Evolutionary conservation across 2,888 invertebrate genomes (phyloP).

Genomic region (Cheilosia impressa): DNA sequence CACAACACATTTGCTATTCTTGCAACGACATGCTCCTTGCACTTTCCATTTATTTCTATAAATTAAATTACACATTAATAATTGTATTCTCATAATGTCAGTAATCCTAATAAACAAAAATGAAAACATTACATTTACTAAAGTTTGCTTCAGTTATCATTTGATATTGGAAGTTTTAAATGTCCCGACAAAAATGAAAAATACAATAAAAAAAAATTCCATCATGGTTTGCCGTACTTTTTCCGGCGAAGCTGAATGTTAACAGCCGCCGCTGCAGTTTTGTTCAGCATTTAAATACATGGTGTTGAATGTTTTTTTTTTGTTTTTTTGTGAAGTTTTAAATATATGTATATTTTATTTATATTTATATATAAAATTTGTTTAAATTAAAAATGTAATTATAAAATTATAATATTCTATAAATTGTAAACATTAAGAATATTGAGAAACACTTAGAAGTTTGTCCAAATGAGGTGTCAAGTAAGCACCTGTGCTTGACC

Average conservation of each 20-base stretch:
- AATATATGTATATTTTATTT: conserved; percentile 63
- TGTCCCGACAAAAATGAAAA: conserved; percentile 12
- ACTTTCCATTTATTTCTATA: conserved; percentile 59
- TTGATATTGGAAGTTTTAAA: conserved; percentile 4
- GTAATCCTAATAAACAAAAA: conserved; percentile 7
- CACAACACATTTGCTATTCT: conserved; percentile 15
- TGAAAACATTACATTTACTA: conserved; percentile 15
- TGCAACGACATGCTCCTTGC: conserved; percentile 34
- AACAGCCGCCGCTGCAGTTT: neutral
- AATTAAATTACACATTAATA: conserved; percentile 41
- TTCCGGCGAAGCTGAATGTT: neutral
- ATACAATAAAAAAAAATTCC: neutral
- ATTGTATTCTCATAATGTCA: conserved; percentile 28
- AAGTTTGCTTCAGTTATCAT: conserved; percentile 7
- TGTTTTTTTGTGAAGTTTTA: conserved; percentile 48
- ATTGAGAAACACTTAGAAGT: conserved; percentile 57
- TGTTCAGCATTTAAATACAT: conserved; percentile 24
- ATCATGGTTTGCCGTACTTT: neutral
- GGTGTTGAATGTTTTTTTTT: conserved; percentile 31
- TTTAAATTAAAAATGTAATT: conserved; percentile 65
- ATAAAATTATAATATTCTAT: conserved; percentile 53
- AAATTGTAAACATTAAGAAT: conserved; percentile 62
- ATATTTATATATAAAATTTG: conserved; percentile 66
- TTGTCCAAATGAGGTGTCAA: conserved; percentile 24
- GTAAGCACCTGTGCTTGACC: conserved; percentile 47